These are phyloP conservation scores for Ophion ellenae DNA, from an alignment of 2,888 invertebrate genomes.

Conservation along the genomic window DNA sequence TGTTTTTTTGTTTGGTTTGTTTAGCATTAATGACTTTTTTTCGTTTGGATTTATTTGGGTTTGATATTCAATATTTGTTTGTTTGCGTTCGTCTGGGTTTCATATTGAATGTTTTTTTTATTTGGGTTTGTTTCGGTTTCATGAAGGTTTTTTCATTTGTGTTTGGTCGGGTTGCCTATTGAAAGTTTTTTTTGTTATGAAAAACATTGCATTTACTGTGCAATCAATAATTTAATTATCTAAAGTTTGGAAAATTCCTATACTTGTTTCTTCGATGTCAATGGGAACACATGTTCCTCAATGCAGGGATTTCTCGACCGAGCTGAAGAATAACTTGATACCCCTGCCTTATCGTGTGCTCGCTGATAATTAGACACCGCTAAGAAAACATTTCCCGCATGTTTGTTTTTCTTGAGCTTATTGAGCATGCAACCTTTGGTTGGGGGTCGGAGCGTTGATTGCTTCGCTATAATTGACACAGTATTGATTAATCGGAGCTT, in stretches of 20 bases:
- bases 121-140: too few relatives aligned
- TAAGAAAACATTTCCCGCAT: not conserved
- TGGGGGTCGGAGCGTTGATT: not conserved
- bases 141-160: too few relatives aligned
- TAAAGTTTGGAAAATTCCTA: not conserved
- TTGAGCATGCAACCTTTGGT: not conserved
- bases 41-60: not conserved
- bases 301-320: not conserved
- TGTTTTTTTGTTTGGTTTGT: not conserved
- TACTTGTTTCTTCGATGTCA: not conserved
- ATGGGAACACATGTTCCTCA: too few relatives aligned
- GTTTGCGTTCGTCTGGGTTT: not conserved
- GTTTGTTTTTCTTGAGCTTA: not conserved
- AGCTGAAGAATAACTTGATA: not conserved
- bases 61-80: not conserved
- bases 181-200: too few relatives aligned
- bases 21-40: not conserved
- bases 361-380: conserved; percentile 13
- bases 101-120: not conserved
- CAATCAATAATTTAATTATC: too few relatives aligned
- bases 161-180: too few relatives aligned
- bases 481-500: not conserved
- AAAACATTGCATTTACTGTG: too few relatives aligned
- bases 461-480: not conserved
- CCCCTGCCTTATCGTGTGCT: not conserved